Evolutionary conservation across 2,113 vertebrate species (phyloP).

Genomic region (Dasypus novemcinctus): DNA sequence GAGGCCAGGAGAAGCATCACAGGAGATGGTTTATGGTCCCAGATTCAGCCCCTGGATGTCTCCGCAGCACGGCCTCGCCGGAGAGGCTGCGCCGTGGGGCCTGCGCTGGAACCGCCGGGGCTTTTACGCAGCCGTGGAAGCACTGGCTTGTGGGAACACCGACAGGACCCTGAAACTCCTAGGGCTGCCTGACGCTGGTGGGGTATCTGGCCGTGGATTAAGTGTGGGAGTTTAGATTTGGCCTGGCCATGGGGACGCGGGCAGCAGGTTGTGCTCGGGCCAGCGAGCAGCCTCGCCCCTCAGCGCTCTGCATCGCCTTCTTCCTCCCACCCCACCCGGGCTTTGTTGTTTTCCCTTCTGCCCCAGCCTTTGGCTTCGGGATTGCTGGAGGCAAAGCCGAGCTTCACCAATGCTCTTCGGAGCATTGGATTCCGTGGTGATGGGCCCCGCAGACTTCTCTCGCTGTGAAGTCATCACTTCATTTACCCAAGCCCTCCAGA

Average conservation of each 20-base stretch:
- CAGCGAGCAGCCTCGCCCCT: conserved; percentile 83
- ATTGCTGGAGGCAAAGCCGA: conserved; percentile 76
- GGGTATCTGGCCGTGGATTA: conserved; percentile 89
- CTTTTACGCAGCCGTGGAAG: conserved; percentile 83
- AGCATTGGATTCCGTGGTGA: conserved; percentile 76
- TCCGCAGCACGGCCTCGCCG: not conserved
- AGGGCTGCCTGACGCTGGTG: conserved; percentile 86
- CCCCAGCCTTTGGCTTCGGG: conserved; percentile 80
- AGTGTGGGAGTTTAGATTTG: conserved; percentile 89
- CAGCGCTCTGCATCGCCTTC: too few relatives aligned
- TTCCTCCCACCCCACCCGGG: conserved; percentile 53
- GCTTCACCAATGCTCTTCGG: conserved; percentile 75
- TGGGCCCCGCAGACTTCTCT: conserved; percentile 75
- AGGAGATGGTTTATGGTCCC: conserved; percentile 46
- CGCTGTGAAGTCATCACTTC: conserved; percentile 77
- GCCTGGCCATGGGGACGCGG: conserved; percentile 85
- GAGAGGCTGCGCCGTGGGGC: not conserved
- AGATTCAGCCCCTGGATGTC: not conserved
- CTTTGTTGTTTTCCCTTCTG: conserved; percentile 85
- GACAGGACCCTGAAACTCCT: conserved; percentile 86
- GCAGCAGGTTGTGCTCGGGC: conserved; percentile 89
- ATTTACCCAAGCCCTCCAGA: conserved; percentile 74
- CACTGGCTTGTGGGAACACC: conserved; percentile 84
- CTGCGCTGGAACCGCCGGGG: conserved; percentile 70
- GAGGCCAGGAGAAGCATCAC: conserved; percentile 44